These are phyloP conservation scores for Echinops telfairi DNA, from an alignment of 2,113 vertebrate genomes.

Conservation along the genomic window DNA sequence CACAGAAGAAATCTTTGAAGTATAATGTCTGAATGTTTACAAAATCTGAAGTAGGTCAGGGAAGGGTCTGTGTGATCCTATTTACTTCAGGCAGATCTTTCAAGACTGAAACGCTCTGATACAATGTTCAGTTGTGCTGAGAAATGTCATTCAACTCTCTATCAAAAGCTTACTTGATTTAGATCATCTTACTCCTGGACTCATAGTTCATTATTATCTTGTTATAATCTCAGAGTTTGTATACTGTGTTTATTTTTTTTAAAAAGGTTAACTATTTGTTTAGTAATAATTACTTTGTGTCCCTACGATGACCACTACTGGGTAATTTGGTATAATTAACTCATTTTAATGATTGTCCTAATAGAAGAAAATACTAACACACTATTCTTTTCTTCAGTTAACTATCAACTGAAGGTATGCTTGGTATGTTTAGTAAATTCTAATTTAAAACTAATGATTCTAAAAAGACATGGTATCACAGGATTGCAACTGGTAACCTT, in stretches of 20 bases:
- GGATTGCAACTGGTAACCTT: background rate
- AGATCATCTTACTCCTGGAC: background rate
- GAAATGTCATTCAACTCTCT: background rate
- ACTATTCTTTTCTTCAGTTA: background rate
- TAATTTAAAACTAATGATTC: constrained; percentile 3
- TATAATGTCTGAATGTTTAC: background rate
- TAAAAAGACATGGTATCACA: background rate
- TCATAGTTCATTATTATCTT: background rate
- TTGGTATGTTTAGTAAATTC: background rate
- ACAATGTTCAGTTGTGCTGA: background rate
- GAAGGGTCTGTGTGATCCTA: too few relatives aligned
- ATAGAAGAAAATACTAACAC: background rate
- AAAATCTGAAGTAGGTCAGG: background rate
- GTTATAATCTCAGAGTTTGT: background rate
- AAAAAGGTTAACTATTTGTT: background rate
- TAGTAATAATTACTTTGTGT: background rate
- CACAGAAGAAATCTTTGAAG: background rate
- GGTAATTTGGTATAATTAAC: background rate
- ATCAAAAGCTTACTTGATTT: background rate
- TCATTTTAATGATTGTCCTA: constrained; percentile 15
- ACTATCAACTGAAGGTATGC: background rate
- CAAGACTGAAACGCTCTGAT: constrained; percentile 9
- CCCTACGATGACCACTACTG: background rate
- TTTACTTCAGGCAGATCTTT: background rate
- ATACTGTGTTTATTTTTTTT: background rate